A percentile compares a stretch with the other conserved stretches of the same genome.
Conservation (phyloP, 2,797 vertebrate genomes). For the Ctenopoma kingsleyae region DNA sequence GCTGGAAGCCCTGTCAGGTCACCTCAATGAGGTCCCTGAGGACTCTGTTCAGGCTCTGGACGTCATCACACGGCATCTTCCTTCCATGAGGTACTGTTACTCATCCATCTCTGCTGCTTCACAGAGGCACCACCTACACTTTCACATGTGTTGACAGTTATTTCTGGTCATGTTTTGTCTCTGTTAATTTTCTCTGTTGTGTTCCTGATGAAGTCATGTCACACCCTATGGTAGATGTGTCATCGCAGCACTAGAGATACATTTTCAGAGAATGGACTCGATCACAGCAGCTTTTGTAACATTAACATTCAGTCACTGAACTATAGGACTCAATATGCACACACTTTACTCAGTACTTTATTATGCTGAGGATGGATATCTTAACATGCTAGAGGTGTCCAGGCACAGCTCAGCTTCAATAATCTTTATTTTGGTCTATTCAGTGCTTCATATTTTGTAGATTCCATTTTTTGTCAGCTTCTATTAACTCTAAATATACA, state of each 20-base stretch:
- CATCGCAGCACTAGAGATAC: not conserved
- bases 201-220: conserved; percentile 25
- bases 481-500: too few relatives aligned
- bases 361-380: too few relatives aligned
- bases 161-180: conserved; percentile 24
- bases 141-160: conserved; percentile 7
- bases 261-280: not conserved
- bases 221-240: not conserved
- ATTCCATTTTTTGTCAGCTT: too few relatives aligned
- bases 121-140: not conserved
- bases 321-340: not conserved
- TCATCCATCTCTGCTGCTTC: not conserved
- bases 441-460: too few relatives aligned
- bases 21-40: conserved; percentile 96
- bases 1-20: conserved; percentile 95
- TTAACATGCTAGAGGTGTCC: too few relatives aligned
- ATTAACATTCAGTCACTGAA: not conserved
- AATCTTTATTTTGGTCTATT: too few relatives aligned
- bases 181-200: conserved; percentile 33
- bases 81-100: conserved; percentile 93
- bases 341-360: too few relatives aligned
- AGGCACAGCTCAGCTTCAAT: too few relatives aligned
- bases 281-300: not conserved
- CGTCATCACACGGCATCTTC: conserved; percentile 97
- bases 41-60: conserved; percentile 98